Percentiles rank a stretch among this genome's conserved stretches.
These are phyloP conservation scores for Epirrhoe tristata DNA, from an alignment of 2,888 invertebrate species.

Conservation along the genomic window DNA sequence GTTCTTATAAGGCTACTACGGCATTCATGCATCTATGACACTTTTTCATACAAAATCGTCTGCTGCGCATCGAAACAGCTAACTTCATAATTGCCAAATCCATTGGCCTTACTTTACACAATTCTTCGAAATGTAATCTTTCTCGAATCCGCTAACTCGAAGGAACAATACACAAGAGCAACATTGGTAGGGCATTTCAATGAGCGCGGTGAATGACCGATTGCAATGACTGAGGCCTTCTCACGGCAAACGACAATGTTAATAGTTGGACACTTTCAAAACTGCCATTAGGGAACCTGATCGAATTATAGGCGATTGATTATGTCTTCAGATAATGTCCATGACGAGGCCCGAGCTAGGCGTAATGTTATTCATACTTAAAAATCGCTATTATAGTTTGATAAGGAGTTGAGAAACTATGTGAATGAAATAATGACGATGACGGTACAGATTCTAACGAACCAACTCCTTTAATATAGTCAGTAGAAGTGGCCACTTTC, in stretches of 20 bases:
- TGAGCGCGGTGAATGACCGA: slow-evolving; percentile 60
- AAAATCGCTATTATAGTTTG: too few species aligned
- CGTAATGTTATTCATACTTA: too few species aligned
- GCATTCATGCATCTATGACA: too few species aligned
- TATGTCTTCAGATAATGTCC: slow-evolving; percentile 10
- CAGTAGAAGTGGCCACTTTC: too few species aligned
- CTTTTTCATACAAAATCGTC: too few species aligned
- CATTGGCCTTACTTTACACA: background rate
- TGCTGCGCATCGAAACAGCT: too few species aligned
- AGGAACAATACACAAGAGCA: slow-evolving; percentile 24
- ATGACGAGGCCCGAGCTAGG: background rate
- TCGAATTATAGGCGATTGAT: slow-evolving; percentile 17
- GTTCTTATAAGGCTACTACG: too few species aligned
- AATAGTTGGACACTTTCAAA: slow-evolving; percentile 55
- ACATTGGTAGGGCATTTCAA: slow-evolving; percentile 46
- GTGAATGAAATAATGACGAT: too few species aligned
- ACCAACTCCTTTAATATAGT: too few species aligned
- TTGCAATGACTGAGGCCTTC: slow-evolving; percentile 51
- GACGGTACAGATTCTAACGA: too few species aligned
- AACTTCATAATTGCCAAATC: too few species aligned
- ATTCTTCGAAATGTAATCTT: slow-evolving; percentile 1
- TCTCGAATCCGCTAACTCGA: slow-evolving; percentile 32
- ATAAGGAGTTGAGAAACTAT: too few species aligned
- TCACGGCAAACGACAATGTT: slow-evolving; percentile 50
- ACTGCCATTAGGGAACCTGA: slow-evolving; percentile 30